Evolutionary conservation across 2,797 vertebrate species (phyloP), one percentile per base, ranked within the genome.

Genomic region (Sebastiscus tertius): DNA sequence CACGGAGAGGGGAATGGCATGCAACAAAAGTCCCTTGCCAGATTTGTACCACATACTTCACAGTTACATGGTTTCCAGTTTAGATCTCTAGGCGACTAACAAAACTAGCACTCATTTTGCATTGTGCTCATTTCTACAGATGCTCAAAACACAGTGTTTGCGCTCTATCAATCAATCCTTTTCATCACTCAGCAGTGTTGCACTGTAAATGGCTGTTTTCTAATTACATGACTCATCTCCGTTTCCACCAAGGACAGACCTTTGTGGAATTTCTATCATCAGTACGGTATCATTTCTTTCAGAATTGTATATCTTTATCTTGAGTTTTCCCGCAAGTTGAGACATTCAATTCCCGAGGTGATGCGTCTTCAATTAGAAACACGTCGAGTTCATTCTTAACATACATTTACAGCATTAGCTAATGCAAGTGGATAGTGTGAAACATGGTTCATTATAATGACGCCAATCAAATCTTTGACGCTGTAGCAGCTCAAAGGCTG

Each of bases 381-480:
- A 34, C 11, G 20, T 65, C 31, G 6, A 8, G 27, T 20, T 80
- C 9, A 61, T 52, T 46, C 27, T 31, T 39, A 56, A 65, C 36
- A 56, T 11, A 16, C 34, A 34, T 27, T 63, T 31, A 59, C 54
- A 42, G 22, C 22, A 8, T 33, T 20, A 7, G 14, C 54, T 20
- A 65, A 66, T 16, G 6, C 24, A 42, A 49, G 67, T 34, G 31
- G 34, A 72, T 22, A 18, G 2, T 55, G 10, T 58, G 60, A 66
- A 54, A 39, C 27, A n/a, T 46, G 26, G 27, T 56, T 78, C 10
- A 49, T 71, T 52, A 70, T 79, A 86, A 60, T 63, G 56, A 75
- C 31, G 75, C 56, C 75, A 69, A 29, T 77, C 64, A 46, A 81
- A 88, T 78, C 58, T 7, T 65, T 75, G 67, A 72, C 29, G 58